Base-by-base conservation (phyloP, 1,140 invertebrate genomes). In the Sinonovacula constricta region DNA sequence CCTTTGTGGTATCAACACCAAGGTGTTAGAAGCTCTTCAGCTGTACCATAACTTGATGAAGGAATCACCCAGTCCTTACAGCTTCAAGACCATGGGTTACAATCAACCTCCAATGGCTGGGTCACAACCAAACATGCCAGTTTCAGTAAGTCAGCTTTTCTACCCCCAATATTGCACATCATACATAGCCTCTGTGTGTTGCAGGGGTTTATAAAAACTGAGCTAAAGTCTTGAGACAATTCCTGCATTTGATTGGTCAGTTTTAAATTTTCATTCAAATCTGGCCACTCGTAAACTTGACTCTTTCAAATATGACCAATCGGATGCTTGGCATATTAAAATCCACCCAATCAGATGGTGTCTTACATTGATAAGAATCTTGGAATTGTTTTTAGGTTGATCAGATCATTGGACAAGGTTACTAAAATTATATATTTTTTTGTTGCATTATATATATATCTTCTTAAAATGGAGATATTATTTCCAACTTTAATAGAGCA, bases 41-140 rank as follows among this genome's bases (percentile, higher is more conserved):
- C 93, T 98, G 65, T 99, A 99, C 91, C 97, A 98, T 90, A 95
- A 94, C 34, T 91, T 98, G 34, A 98, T 98, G 97, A 91, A 90
- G 66, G 91, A 92, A 62, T 84, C 83, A 5, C 88, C 90, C 0
- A 70, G 59, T 18, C 85, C 82, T 36, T 88, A 85, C 65, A 53
- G 45, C 14, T 85, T 76, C 68, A 80, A 82, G 60, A 57, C 70
- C 28, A 22, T 63, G 14, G 62, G 34, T 31, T 62, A 69, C 24
- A 62, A 45, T 18, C 56, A 56, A 14, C 36, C 24, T 0, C 33
- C 59, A 1, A 54, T 68, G 34, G 34, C 54, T 59, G 28, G 39
- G 2, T 62, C 68, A 2, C 69, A 77, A n/a, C 18, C 30, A 18
- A 53, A 33, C 2, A 75, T 65, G 62, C n/a, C n/a, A n/a, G n/a